phyloP scores from a whole-genome alignment of 2,888 invertebrate species.

The Leistus spinibarbis region DNA sequence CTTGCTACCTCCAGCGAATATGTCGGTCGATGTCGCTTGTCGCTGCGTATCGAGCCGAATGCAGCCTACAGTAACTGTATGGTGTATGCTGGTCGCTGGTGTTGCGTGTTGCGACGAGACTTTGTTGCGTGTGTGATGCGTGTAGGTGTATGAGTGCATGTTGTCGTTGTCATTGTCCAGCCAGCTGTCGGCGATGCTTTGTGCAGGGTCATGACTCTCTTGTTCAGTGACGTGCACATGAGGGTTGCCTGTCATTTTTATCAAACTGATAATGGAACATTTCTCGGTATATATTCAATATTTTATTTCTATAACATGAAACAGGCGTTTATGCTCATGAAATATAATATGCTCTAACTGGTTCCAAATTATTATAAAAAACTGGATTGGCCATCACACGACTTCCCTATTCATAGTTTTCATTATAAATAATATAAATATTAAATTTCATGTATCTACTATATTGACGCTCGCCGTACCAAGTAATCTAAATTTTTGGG shows the following conservation, averaged over 20 bases:
- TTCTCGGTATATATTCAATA: background rate
- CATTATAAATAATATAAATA: no score
- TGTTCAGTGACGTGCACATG: background rate
- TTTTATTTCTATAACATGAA: background rate
- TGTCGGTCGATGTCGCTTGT: slow-evolving; percentile 25
- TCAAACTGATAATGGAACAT: background rate
- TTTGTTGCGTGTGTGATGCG: background rate
- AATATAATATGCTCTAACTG: no score
- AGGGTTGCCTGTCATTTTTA: background rate
- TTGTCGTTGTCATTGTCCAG: slow-evolving; percentile 33
- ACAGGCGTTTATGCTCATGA: background rate
- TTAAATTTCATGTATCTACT: no score
- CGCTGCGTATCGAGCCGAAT: slow-evolving; percentile 8
- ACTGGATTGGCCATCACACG: no score
- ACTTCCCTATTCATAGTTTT: no score
- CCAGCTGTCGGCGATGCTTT: slow-evolving; percentile 8
- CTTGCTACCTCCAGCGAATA: background rate
- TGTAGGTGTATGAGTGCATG: background rate
- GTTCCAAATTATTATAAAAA: no score
- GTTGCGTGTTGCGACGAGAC: background rate
- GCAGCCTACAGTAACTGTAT: background rate
- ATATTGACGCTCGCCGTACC: no score
- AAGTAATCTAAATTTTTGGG: no score
- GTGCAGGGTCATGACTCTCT: slow-evolving; percentile 32
- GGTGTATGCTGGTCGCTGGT: background rate